phyloP scores from a whole-genome alignment of 1,140 invertebrate species.

The Zaprionus ghesquierei region DNA sequence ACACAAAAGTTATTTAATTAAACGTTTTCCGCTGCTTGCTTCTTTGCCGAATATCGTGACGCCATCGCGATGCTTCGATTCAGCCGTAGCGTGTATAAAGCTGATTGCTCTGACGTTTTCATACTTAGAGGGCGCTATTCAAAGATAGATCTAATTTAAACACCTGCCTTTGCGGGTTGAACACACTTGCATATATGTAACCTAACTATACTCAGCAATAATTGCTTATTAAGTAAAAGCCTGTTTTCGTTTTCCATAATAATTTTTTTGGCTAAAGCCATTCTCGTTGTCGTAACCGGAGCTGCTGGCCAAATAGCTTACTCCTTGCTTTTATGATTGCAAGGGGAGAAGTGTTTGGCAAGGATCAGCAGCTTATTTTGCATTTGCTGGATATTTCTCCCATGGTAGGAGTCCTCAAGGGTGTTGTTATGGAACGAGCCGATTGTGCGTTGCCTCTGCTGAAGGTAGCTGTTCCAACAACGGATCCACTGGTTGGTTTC shows the following conservation, averaged over 20 bases:
- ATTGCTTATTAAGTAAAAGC: too few species aligned
- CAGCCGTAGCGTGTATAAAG: too few species aligned
- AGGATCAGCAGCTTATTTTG: slow-evolving; percentile 93
- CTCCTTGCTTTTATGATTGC: slow-evolving; percentile 96
- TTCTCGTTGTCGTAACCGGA: slow-evolving; percentile 97
- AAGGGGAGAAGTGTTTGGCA: slow-evolving; percentile 98
- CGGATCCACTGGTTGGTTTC: slow-evolving; percentile 94
- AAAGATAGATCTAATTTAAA: neutral
- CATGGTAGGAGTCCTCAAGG: slow-evolving; percentile 97
- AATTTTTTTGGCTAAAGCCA: slow-evolving; percentile 86
- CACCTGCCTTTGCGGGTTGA: neutral
- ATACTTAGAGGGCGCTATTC: too few species aligned
- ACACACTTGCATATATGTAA: neutral
- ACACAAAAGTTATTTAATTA: too few species aligned
- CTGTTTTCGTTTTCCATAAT: too few species aligned
- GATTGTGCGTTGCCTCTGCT: slow-evolving; percentile 98
- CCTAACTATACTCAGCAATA: too few species aligned
- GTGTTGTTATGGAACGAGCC: slow-evolving; percentile 98
- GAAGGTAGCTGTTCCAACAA: slow-evolving; percentile 92
- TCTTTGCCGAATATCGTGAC: too few species aligned
- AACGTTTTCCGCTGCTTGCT: too few species aligned
- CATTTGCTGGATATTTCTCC: slow-evolving; percentile 97
- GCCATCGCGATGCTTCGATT: too few species aligned
- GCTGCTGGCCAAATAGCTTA: slow-evolving; percentile 99
- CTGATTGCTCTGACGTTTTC: too few species aligned